Base-by-base conservation (phyloP, 1,140 invertebrate species). In the Bombus impatiens region DNA sequence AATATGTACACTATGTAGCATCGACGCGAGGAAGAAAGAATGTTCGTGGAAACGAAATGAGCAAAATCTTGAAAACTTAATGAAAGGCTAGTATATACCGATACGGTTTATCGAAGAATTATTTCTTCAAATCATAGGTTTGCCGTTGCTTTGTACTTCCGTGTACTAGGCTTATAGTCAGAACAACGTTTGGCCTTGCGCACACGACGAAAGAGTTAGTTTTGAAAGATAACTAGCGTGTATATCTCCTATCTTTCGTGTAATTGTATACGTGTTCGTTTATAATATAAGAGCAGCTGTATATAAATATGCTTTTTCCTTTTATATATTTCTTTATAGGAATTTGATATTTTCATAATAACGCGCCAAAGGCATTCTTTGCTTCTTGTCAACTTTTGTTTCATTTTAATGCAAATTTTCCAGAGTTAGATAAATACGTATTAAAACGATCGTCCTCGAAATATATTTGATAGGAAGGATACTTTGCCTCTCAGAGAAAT, bases 71-170 rank as follows among this genome's bases (percentile, higher is more conserved):
- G 32, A 35, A 62, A 82, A 75, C 37, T 82, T 82, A 25, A 40
- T 42, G 32, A 18, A 18, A 65, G 22, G 37, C 18, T 28, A 28
- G 15, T 59, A 57, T 44, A 74, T n/a, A n/a, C 12, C 25, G 22
- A 59, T 75, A 82, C 53, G 37, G 75, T 67, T 62, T 18, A 22
- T 40, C 18, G 28, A 47, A 76, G 57, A 47, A 65, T 76, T 42
- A 74, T 62, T 75, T 82, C 57, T n/a, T 76, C 13, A 75, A 82
- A 82, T 75, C 35, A 76, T 47, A 82, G 53, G 80, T 75, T 74
- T 22, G 2, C 18, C 53, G 57, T 76, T 82, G 37, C 40, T 65
- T 76, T n/a, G 22, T 82, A 75, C 70, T 75, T 82, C 81, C 57
- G 53, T 65, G 22, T 82, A 37, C 40, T 40, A 3, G 4, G 25